These are phyloP conservation scores for Lateolabrax maculatus DNA, from an alignment of 2,797 vertebrate species.

Conservation along the genomic window DNA sequence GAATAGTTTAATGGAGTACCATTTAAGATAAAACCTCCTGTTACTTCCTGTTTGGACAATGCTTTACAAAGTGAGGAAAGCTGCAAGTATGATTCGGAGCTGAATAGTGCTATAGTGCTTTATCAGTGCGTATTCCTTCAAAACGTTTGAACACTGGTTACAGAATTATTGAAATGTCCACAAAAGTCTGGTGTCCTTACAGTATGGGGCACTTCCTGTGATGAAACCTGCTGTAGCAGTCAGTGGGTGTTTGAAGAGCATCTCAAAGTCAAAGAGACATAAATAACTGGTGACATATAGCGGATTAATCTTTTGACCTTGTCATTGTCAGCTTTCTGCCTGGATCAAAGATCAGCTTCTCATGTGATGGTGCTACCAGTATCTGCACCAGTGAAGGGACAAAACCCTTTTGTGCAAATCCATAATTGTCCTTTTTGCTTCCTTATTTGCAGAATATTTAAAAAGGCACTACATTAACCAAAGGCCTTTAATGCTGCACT, in stretches of 20 bases:
- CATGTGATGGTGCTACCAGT: constrained; percentile 17
- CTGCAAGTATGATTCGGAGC: neutral
- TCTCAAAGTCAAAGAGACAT: constrained; percentile 48
- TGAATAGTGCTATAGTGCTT: neutral
- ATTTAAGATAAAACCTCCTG: neutral
- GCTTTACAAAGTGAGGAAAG: neutral
- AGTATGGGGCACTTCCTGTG: neutral
- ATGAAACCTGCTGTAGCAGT: constrained; percentile 14
- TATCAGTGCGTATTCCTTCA: neutral
- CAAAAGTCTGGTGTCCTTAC: neutral
- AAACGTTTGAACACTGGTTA: neutral
- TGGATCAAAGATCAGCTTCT: constrained; percentile 49
- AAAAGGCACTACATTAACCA: neutral
- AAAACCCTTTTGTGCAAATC: neutral
- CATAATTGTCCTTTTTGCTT: neutral
- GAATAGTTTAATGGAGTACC: neutral
- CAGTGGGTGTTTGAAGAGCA: constrained; percentile 32
- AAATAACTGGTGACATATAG: constrained; percentile 49
- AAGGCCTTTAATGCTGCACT: neutral
- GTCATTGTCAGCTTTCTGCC: constrained; percentile 44
- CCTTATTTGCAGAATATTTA: neutral
- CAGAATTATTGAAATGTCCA: neutral
- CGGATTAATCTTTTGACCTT: constrained; percentile 43
- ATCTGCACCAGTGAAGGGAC: neutral
- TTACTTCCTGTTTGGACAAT: neutral